Percentiles rank a stretch among this genome's conserved stretches.
Evolutionary conservation across 2,888 invertebrate species (phyloP).

Genomic region (Tholera decimalis): DNA sequence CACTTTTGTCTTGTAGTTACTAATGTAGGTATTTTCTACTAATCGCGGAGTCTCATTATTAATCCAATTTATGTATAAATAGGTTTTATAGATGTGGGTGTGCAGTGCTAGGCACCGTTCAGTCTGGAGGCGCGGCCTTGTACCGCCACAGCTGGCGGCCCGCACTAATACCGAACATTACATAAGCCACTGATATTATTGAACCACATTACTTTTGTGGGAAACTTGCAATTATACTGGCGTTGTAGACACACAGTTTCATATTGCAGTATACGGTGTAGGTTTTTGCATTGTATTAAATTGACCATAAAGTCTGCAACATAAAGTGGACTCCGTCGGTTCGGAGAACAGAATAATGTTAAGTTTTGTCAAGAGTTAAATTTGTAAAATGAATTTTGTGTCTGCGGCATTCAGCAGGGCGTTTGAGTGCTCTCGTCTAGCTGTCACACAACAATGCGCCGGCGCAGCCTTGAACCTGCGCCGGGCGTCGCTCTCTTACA

Average conservation of each 20-base stretch:
- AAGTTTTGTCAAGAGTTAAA: conserved; percentile 30
- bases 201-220: conserved; percentile 63
- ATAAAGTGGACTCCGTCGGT: background rate
- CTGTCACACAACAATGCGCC: conserved; percentile 75
- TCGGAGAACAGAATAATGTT: conserved; percentile 29
- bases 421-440: conserved; percentile 65
- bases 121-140: conserved; percentile 68
- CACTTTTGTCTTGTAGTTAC: conserved; percentile 26
- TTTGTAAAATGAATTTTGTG: conserved; percentile 48
- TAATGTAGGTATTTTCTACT: conserved; percentile 49
- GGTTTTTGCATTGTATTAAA: conserved; percentile 25
- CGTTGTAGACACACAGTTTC: conserved; percentile 38
- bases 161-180: conserved; percentile 55
- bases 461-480: conserved; percentile 77
- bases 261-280: conserved; percentile 12
- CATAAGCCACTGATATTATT: conserved; percentile 62
- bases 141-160: conserved; percentile 57
- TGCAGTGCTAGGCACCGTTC: conserved; percentile 66
- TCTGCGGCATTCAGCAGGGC: conserved; percentile 52
- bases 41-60: conserved; percentile 47
- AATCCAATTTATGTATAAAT: conserved; percentile 59
- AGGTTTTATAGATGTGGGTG: conserved; percentile 48
- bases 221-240: conserved; percentile 54
- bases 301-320: conserved; percentile 16
- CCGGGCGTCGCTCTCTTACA: conserved; percentile 71